Conservation (phyloP, 2,113 vertebrate genomes). For the Delphinus delphis region DNA sequence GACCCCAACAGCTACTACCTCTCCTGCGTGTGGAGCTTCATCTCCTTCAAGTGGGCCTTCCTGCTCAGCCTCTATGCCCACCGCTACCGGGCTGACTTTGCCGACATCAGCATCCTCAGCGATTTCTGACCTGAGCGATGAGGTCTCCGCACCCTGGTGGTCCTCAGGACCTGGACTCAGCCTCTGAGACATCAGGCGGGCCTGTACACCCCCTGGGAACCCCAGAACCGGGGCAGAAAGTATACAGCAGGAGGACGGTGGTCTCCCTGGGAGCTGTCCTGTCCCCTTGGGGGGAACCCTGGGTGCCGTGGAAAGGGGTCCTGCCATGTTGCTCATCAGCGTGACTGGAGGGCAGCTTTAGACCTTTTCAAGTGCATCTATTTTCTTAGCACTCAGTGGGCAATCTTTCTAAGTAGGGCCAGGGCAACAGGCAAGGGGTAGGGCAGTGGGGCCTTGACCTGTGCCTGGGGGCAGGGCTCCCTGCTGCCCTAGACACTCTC, state of each 20-base stretch:
- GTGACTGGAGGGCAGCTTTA: not conserved
- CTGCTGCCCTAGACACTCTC: not conserved
- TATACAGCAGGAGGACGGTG: not conserved
- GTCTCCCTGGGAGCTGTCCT: not conserved
- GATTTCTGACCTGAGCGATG: conserved; percentile 87
- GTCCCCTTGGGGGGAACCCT: not conserved
- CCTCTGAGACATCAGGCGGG: conserved; percentile 10
- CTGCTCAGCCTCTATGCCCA: conserved; percentile 87
- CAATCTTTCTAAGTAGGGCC: not conserved
- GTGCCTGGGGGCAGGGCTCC: not conserved
- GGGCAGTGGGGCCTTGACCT: not conserved
- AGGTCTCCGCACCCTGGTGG: not conserved
- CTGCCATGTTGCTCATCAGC: not conserved
- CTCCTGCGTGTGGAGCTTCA: conserved; percentile 93
- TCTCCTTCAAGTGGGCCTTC: conserved; percentile 93
- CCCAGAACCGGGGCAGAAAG: conserved; percentile 30
- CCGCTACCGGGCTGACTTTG: conserved; percentile 93
- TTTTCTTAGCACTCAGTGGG: conserved; percentile 62
- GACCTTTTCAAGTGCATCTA: conserved; percentile 52
- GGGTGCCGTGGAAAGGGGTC: not conserved
- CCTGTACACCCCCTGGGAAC: not conserved
- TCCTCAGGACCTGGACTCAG: conserved; percentile 20
- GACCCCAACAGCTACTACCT: conserved; percentile 92
- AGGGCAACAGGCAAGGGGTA: not conserved
- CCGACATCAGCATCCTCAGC: conserved; percentile 95